A percentile compares a stretch with the other conserved stretches of the same genome.
Conservation (phyloP, 1,140 invertebrate species). For the Idris sp. region DNA sequence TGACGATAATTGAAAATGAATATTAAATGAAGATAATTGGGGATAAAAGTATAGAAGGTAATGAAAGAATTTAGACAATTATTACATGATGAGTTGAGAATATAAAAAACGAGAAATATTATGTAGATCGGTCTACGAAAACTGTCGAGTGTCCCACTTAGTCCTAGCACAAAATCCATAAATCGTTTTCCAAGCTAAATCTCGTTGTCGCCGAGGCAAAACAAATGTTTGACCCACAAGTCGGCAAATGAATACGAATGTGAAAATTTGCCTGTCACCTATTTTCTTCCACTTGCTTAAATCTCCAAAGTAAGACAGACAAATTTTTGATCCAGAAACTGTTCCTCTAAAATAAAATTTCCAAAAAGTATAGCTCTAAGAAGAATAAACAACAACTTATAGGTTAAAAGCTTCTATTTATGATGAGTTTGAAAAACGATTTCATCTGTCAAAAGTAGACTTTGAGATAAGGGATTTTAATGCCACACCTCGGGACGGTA, state of each 20-base stretch:
- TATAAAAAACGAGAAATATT: too few species aligned
- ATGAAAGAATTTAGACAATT: background rate
- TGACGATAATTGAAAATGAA: too few species aligned
- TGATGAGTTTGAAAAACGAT: too few species aligned
- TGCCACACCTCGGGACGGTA: conserved; percentile 20
- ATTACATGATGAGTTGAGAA: too few species aligned
- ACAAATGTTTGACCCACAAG: conserved; percentile 52
- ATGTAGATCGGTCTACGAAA: background rate
- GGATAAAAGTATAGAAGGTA: too few species aligned
- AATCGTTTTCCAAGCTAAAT: conserved; percentile 43
- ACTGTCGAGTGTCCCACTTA: background rate
- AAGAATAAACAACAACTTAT: too few species aligned
- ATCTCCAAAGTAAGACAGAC: too few species aligned
- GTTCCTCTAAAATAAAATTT: too few species aligned
- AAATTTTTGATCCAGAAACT: too few species aligned
- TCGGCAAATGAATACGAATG: conserved; percentile 50
- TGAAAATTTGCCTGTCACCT: conserved; percentile 25
- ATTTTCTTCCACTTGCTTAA: conserved; percentile 17
- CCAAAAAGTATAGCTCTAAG: too few species aligned
- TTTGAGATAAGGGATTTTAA: conserved; percentile 36
- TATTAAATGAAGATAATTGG: too few species aligned
- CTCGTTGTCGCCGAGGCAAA: conserved; percentile 30
- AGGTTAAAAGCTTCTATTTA: too few species aligned
- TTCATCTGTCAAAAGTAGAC: conserved; percentile 33
- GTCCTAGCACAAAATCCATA: conserved; percentile 23